A percentile compares a stretch with the other conserved stretches of the same genome.
These are phyloP conservation scores for Amazona vittata DNA, from an alignment of 2,113 vertebrate species.

Conservation along the genomic window DNA sequence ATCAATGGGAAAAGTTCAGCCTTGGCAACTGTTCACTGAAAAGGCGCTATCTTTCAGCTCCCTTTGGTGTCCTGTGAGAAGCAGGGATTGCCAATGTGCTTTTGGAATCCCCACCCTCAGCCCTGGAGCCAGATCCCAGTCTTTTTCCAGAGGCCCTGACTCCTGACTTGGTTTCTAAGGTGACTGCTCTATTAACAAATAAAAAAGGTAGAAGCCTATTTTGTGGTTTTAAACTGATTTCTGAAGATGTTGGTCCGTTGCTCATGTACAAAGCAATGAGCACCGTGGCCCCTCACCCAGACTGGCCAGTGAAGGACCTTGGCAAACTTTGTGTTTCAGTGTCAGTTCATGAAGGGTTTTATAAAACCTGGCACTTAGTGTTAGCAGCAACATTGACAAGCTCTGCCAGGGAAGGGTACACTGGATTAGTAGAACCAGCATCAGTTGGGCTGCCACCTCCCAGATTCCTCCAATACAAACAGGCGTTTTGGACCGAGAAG, in stretches of 20 bases:
- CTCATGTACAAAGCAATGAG: background rate
- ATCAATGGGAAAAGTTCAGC: background rate
- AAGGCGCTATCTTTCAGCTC: background rate
- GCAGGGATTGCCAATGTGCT: background rate
- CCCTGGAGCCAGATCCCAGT: background rate
- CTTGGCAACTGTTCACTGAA: background rate
- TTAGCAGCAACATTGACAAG: background rate
- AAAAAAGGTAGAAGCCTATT: background rate
- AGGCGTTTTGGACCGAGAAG: background rate
- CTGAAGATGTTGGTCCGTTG: background rate
- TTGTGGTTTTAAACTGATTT: background rate
- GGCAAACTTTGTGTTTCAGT: background rate
- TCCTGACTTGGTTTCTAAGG: background rate
- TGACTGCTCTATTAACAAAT: background rate
- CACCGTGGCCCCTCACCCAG: background rate
- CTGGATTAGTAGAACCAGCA: background rate
- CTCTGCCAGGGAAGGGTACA: background rate
- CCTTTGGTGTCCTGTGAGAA: background rate
- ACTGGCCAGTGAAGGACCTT: background rate
- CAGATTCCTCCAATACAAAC: background rate
- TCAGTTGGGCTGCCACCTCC: background rate
- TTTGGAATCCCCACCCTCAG: background rate
- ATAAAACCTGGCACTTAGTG: background rate
- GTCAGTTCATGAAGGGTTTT: background rate
- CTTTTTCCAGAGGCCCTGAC: background rate